Evolutionary conservation across 2,888 invertebrate species (phyloP).

Genomic region (Lepas anatifera): DNA sequence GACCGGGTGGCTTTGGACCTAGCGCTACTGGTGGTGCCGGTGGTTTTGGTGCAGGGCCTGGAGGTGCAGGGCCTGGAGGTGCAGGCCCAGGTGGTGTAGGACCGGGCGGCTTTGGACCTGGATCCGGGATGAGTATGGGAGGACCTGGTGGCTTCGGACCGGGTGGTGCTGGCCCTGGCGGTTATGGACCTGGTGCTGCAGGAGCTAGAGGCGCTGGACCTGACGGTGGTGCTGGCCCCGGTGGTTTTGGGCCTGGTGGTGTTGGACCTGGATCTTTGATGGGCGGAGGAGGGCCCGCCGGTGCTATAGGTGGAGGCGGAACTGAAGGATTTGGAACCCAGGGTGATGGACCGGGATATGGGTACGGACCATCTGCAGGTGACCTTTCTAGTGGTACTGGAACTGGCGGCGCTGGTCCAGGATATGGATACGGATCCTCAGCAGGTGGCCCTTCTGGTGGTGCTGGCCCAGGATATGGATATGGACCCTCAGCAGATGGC

Average conservation of each 20-base stretch:
- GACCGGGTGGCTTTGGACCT: too few species aligned
- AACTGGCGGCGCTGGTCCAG: neutral
- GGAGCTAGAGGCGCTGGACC: neutral
- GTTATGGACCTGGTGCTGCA: neutral
- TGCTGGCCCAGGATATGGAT: neutral
- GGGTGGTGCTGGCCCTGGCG: neutral
- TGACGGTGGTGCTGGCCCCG: neutral
- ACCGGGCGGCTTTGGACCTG: neutral
- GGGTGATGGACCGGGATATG: too few species aligned
- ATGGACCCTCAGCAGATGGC: neutral
- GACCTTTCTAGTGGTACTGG: too few species aligned
- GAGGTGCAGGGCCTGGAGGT: neutral
- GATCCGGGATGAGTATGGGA: neutral
- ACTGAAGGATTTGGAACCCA: too few species aligned
- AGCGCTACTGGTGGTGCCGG: neutral
- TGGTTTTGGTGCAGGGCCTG: neutral
- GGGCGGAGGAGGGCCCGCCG: too few species aligned
- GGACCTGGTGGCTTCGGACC: neutral
- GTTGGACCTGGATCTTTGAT: too few species aligned
- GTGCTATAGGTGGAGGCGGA: too few species aligned
- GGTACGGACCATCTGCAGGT: neutral
- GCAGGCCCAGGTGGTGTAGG: too few species aligned
- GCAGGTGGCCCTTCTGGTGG: neutral
- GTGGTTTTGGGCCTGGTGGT: neutral
- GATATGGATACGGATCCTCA: neutral